Evolutionary conservation across 2,113 vertebrate genomes (phyloP), one percentile per base, ranked within the genome.

Genomic region (Dicerorhinus sumatrensis): DNA sequence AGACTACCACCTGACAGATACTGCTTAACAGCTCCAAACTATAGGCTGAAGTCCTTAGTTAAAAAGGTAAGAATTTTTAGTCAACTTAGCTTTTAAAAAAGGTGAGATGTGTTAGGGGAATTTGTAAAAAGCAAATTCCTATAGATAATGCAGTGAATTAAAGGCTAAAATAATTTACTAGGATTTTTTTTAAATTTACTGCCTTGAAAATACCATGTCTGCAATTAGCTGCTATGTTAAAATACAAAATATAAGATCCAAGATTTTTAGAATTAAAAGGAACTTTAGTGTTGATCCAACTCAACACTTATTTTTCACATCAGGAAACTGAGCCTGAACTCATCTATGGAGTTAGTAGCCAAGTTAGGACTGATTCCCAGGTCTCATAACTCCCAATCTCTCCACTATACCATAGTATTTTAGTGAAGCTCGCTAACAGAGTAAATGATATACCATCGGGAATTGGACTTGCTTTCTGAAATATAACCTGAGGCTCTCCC

Each of bases 21-120:
- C 99, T 99, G 99, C 94, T 94, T 99, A 94, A 99, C 99, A 0
- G 99, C 99, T 0, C 99, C 99, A 27, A 99, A 99, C 98, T 99
- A 99, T 98, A 98, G 99, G 5, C 99, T 99, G 5, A 99, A 99
- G 86, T 99, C 99, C 4, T 88, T 99, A 29, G 99, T 99, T 98
- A 99, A 99, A 98, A 99, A 99, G 99, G 99, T 99, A 94, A 97
- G 95, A 87, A 75, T 56, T 84, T 87, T 87, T 73, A 83, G 75
- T 97, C 63, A 94, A 31, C 17, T 94, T 85, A 67, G 39, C 25
- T 79, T 91, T 94, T 85, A 58, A 39, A 86, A 95, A 95, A 81
- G 46, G 48, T 85, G 17, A n/a, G 16, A 73, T 92, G 21, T 93
- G 13, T 91, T 86, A 94, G 36, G 46, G 21, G 62, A 85, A 73